A percentile compares a stretch with the other conserved stretches of the same genome.
Evolutionary conservation across 2,888 invertebrate species (phyloP).

Genomic region (Ophion ventricosus): DNA sequence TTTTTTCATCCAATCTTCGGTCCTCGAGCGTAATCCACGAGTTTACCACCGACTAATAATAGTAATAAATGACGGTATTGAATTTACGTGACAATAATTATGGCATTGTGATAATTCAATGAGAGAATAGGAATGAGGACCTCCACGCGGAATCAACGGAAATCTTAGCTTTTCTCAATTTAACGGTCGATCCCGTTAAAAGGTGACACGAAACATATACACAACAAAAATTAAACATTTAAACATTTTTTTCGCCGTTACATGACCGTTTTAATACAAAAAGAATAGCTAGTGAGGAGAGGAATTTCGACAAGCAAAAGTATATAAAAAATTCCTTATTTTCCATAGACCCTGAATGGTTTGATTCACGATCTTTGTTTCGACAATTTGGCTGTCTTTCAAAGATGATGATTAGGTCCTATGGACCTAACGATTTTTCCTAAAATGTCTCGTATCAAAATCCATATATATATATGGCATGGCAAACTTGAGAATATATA

Average conservation of each 20-base stretch:
- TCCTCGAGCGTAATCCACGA: constrained; percentile 15
- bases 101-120: constrained; percentile 41
- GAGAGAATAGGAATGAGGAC: not conserved
- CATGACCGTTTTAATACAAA: not conserved
- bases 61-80: constrained; percentile 53
- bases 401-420: not conserved
- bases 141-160: constrained; percentile 3
- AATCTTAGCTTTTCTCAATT: not conserved
- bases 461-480: not conserved
- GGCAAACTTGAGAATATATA: too few species aligned
- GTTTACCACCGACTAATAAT: constrained; percentile 34
- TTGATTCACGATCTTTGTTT: not conserved
- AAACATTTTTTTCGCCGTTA: not conserved
- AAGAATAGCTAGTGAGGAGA: not conserved
- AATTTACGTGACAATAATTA: constrained; percentile 55
- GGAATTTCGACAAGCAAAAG: not conserved
- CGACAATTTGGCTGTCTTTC: not conserved
- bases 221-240: not conserved
- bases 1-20: constrained; percentile 45
- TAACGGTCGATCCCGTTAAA: not conserved
- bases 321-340: not conserved
- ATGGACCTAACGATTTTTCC: not conserved
- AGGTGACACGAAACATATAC: not conserved
- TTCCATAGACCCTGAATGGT: not conserved
- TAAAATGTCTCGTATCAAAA: not conserved